These are phyloP conservation scores for Geopemphigus sp. DNA, from an alignment of 1,140 invertebrate species.

Conservation along the genomic window DNA sequence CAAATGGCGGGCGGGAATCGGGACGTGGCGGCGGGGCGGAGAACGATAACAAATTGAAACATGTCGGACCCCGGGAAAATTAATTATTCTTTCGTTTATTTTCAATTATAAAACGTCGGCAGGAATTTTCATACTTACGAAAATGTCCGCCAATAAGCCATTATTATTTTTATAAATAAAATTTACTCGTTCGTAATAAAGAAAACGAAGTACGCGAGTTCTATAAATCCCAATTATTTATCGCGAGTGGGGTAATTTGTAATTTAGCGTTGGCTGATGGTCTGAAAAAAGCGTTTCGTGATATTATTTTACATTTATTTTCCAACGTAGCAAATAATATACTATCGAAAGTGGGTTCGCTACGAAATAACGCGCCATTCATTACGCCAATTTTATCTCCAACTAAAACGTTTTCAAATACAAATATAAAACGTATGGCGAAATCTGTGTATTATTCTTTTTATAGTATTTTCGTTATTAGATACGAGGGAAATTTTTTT, in stretches of 20 bases:
- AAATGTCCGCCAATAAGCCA: conserved; percentile 44
- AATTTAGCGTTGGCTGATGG: no score
- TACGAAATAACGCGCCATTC: no score
- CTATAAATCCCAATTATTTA: not conserved
- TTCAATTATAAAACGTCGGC: conserved; percentile 48
- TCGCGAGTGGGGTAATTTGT: not conserved
- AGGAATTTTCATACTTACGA: conserved; percentile 46
- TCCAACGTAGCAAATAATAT: not conserved
- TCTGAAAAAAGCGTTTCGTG: not conserved
- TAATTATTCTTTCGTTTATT: conserved; percentile 50
- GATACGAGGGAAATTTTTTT: no score
- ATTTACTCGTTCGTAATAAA: not conserved
- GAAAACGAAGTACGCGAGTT: not conserved
- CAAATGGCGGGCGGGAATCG: not conserved
- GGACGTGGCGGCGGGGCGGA: not conserved
- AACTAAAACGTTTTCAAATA: no score
- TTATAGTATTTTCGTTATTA: no score
- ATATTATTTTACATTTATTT: not conserved
- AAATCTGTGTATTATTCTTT: no score
- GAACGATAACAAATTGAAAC: conserved; percentile 49
- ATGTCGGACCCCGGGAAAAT: conserved; percentile 48
- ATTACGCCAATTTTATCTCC: no score
- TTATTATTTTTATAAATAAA: conserved; percentile 43
- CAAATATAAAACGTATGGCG: no score
- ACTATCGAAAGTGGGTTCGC: no score